Conservation (phyloP, 2,797 vertebrate species). For the Phataginus tricuspis region DNA sequence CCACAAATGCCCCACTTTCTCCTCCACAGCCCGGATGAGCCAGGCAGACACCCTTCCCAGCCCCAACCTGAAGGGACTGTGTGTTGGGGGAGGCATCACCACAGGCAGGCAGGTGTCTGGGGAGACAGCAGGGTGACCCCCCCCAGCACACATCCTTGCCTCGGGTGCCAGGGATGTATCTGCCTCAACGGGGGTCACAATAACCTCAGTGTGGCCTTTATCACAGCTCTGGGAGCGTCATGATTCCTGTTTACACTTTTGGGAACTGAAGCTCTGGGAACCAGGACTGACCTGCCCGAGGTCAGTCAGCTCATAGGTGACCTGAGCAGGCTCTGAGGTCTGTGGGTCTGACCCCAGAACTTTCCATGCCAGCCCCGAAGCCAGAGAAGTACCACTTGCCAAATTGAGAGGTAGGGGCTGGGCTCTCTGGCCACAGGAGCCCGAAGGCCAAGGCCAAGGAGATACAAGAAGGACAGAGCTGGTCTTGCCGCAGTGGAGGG, state of each 20-base stretch:
- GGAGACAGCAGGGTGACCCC: background rate
- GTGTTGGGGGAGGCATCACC: rapidly evolving
- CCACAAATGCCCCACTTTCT: rapidly evolving
- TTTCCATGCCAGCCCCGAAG: background rate
- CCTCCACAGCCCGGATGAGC: rapidly evolving
- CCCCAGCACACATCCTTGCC: no score
- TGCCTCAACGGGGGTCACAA: rapidly evolving
- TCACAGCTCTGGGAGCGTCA: rapidly evolving
- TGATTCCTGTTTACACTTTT: rapidly evolving
- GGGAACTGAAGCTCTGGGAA: background rate
- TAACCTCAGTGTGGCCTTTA: rapidly evolving
- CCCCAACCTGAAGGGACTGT: background rate
- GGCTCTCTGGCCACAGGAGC: background rate
- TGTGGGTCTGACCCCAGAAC: background rate
- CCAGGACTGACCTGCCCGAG: rapidly evolving
- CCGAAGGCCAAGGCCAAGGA: background rate
- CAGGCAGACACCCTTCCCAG: rapidly evolving
- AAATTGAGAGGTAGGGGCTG: background rate
- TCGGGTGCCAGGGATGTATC: rapidly evolving
- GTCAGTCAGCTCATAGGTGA: background rate
- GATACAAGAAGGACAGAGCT: rapidly evolving
- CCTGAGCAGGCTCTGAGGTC: background rate
- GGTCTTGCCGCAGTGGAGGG: background rate
- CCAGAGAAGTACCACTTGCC: background rate
- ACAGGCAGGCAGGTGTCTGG: rapidly evolving